These are phyloP conservation scores for Tinea trinotella DNA, from an alignment of 2,888 invertebrate genomes.

Conservation along the genomic window DNA sequence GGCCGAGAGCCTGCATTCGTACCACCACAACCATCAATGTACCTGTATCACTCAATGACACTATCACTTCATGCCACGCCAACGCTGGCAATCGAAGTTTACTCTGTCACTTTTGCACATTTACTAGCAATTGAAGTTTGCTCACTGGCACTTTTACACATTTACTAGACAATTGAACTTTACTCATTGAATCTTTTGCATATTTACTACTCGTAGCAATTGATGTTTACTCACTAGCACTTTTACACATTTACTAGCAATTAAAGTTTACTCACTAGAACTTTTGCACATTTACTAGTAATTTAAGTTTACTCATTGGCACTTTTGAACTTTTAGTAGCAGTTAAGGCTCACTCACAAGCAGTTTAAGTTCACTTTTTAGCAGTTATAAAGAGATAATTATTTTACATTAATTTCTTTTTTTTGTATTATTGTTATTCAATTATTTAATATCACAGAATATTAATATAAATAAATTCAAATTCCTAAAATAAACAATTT, in stretches of 20 bases:
- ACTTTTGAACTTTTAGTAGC: neutral
- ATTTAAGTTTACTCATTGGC: neutral
- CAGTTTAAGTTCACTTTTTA: neutral
- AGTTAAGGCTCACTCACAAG: neutral
- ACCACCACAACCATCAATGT: constrained; percentile 47
- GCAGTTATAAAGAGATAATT: neutral
- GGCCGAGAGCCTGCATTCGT: constrained; percentile 55
- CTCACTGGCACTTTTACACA: neutral
- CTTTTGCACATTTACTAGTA: too few species aligned
- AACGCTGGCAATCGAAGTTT: neutral
- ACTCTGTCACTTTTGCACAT: neutral
- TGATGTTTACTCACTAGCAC: neutral
- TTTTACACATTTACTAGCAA: neutral
- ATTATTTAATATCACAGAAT: too few species aligned
- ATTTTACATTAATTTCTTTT: too few species aligned
- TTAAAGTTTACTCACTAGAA: neutral
- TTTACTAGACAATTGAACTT: neutral
- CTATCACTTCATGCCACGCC: constrained; percentile 1
- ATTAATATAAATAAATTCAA: too few species aligned
- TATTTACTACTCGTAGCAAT: too few species aligned
- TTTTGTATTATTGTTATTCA: too few species aligned
- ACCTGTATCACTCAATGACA: constrained; percentile 15
- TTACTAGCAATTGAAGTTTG: neutral
- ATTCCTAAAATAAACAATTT: too few species aligned
- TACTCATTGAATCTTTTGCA: too few species aligned